Base-by-base conservation (phyloP, 2,797 vertebrate genomes). In the Buceros bicornis region DNA sequence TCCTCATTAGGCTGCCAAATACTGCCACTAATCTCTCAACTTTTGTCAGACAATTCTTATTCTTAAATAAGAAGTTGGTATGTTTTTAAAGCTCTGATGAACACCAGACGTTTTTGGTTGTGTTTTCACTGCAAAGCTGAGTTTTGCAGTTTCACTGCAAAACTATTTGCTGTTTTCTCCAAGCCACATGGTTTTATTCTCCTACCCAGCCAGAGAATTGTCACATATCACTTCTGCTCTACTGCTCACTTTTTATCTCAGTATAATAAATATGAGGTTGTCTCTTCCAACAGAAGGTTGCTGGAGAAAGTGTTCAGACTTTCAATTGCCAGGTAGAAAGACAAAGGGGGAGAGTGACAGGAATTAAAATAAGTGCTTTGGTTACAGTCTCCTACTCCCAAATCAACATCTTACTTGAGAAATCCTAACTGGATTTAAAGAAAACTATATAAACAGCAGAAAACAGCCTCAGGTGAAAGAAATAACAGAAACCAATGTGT, bases 291-390 rank as follows among this genome's bases (percentile, higher is more conserved):
- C 58, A 24, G 64, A 50, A 91, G 48, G 62, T 73, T 94, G 48
- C 73, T 82, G 53, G 29, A 94, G 48, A 84, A 95, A 93, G 37
- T 2, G 45, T 82, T 95, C 85, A 94, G 73, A 89, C 29, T 94
- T 93, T 80, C 73, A 94, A 64, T n/a, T 94, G 73, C 16, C 78
- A 93, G 73, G 62, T 47, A 96, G 45, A 93, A 93, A 91, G 66
- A 95, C 83, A 95, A 94, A 89, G 76, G 51, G 90, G 16, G 1
- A 64, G 43, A 95, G 60, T 82, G 70, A 96, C 77, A 61, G 45
- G 77, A 95, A 93, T 95, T 64, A 93, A 95, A 93, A 70, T 37
- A 88, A 88, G 62, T 71, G 42, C 31, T 73, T 95, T 93, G 71
- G 58, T 91, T 95, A 87, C 48, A 82, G 62, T 87, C 53, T 87